Base-by-base conservation (phyloP, 2,888 invertebrate species). In the Microctonus hyperodae region DNA sequence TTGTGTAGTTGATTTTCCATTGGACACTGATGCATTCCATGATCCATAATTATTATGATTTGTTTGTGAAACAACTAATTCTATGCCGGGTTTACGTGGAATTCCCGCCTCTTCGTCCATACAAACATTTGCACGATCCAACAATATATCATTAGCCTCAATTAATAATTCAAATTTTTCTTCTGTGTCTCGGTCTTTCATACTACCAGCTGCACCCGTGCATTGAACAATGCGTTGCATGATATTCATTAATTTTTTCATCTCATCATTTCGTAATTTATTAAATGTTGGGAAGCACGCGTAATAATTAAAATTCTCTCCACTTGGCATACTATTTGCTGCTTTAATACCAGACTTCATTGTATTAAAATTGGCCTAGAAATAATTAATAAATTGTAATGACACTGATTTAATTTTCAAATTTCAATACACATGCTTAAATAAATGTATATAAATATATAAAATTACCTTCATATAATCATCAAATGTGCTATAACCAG, bases 81-180 rank as follows among this genome's bases (percentile, higher is more conserved):
- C 79, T 53, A 88, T 85, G 67, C 86, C 86, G 0, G 86, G 83
- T 73, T 86, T 86, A 71, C 87, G 88, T 65, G 85, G 85, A 25
- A 90, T 84, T 0, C 91, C 91, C 72, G 87, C 87, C 64, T 90
- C 84, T 65, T 88, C 89, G 80, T 94, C 94, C 74, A 94, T 87
- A 16, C 83, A 81, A 3, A 76, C 76, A 51, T 81, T 82, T 59
- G 94, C 90, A 78, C 91, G 88, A 79, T 97, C 96, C 58, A 96
- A 85, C 68, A 96, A 88, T 56, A 88, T 86, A 84, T 97, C 96
- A 85, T 95, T 96, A 13, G 90, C 90, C 76, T 96, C 95, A 28
- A 91, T 86, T 11, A 97, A 79, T 74, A 92, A 87, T 70, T 96
- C 96, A 75, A 91, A 89, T 79, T 90, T 89, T 72, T 91, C 91